Base-by-base conservation (phyloP, 2,113 vertebrate species). In the Calidris pugnax region DNA sequence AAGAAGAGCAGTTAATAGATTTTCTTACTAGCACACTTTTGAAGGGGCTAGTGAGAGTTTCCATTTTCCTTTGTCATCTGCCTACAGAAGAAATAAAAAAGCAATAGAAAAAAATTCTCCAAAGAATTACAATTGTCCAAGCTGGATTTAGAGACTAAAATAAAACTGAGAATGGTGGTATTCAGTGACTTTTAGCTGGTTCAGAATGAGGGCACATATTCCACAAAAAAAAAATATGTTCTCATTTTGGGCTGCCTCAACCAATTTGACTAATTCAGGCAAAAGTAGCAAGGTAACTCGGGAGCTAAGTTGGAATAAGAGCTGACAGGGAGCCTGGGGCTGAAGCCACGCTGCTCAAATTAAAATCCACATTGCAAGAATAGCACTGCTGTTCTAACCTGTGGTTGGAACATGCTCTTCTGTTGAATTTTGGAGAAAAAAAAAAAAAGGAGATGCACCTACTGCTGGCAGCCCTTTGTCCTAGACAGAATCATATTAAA, bases 321-420 rank as follows among this genome's bases (percentile, higher is more conserved):
- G 30, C 23, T 75, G 74, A 93, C 64, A 92, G 56, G 24, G n/a
- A 82, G 56, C 60, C 89, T 62, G 63, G 37, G 77, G 87, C 76
- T 77, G 41, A 80, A 97, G 30, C 17, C 55, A 86, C 0, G 0
- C 41, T 35, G 48, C 45, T 64, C 59, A 97, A 92, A 94, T 87
- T 80, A 73, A 94, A 94, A 96, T 48, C 26, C 75, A 76, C 48
- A 77, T 9, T 92, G 84, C 68, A 72, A 80, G 45, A 95, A 90
- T 32, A 94, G 68, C 64, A 60, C 33, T 81, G 59, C 32, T 86
- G 7, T 71, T 66, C 79, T 87, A 77, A 55, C 37, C 50, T 64
- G 14, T 69, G 37, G 27, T 39, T 74, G 41, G 32, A 77, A 77
- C 14, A 64, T 8, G 39, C 4, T 48, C 23, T 64, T 82, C 27